Evolutionary conservation across 2,113 vertebrate genomes (phyloP).

Genomic region (Dendrocopos noguchii): DNA sequence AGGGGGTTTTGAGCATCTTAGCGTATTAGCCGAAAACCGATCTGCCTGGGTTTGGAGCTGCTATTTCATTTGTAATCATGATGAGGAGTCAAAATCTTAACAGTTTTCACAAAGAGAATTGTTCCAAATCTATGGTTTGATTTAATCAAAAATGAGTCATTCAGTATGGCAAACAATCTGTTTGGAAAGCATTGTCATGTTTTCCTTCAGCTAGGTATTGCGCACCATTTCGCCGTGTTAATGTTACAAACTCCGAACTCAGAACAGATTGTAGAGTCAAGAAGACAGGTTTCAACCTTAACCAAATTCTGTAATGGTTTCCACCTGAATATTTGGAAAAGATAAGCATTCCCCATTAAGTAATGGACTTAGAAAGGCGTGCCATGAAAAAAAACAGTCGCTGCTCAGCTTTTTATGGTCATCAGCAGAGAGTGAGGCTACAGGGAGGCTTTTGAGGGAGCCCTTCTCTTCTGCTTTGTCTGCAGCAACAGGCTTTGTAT

Average conservation of each 20-base stretch:
- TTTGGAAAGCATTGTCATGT: not conserved
- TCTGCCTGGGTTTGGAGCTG: not conserved
- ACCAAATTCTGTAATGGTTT: not conserved
- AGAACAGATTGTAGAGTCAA: not conserved
- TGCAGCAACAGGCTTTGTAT: not conserved
- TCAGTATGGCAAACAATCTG: not conserved
- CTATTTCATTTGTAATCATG: not conserved
- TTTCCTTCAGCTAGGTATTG: not conserved
- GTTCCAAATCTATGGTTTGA: not conserved
- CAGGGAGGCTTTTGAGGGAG: not conserved
- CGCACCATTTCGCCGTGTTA: not conserved
- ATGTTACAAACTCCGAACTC: not conserved
- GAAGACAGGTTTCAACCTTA: not conserved
- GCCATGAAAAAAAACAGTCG: not conserved
- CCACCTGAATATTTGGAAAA: not conserved
- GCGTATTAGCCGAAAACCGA: not conserved
- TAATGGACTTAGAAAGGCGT: not conserved
- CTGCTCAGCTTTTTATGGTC: not conserved
- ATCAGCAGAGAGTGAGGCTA: not conserved
- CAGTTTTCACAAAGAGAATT: not conserved
- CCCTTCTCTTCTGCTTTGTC: not conserved
- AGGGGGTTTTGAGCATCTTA: rapidly evolving
- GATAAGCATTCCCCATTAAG: not conserved
- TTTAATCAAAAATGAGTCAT: conserved; percentile 4
- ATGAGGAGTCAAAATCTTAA: not conserved